phyloP scores from a whole-genome alignment of 1,140 invertebrate species.

The Bombus ignitus region DNA sequence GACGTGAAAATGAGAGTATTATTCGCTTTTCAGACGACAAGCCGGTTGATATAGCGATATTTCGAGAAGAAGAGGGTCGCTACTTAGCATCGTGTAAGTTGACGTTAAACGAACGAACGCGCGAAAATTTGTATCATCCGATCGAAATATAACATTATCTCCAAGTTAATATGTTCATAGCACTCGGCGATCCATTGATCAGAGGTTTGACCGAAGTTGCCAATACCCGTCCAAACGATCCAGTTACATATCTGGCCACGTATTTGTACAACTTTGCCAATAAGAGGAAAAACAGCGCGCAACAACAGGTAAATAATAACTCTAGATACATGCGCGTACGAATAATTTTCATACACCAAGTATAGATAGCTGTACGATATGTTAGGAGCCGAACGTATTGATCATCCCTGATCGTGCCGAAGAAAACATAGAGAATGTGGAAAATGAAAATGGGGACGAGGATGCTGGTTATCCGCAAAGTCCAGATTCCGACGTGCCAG shows the following conservation, averaged over 20 bases:
- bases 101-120: not conserved
- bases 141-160: not conserved
- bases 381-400: conserved; percentile 82
- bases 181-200: conserved; percentile 92
- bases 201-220: conserved; percentile 94
- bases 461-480: conserved; percentile 75
- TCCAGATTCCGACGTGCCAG: conserved; percentile 81
- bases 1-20: not conserved
- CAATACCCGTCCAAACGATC: conserved; percentile 90
- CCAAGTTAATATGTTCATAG: conserved; percentile 82
- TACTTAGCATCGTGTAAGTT: conserved; percentile 91
- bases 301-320: conserved; percentile 60
- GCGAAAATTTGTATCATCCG: not conserved
- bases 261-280: conserved; percentile 90
- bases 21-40: conserved; percentile 81
- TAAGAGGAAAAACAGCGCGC: conserved; percentile 77
- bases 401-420: conserved; percentile 81
- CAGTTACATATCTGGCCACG: conserved; percentile 91
- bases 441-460: conserved; percentile 68
- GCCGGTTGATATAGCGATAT: conserved; percentile 88
- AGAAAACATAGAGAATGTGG: conserved; percentile 55
- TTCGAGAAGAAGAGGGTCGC: conserved; percentile 91
- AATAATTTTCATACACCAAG: not conserved
- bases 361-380: not conserved
- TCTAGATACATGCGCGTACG: not conserved